Base-by-base conservation (phyloP, 2,888 invertebrate species). In the Ellobium chinense region DNA sequence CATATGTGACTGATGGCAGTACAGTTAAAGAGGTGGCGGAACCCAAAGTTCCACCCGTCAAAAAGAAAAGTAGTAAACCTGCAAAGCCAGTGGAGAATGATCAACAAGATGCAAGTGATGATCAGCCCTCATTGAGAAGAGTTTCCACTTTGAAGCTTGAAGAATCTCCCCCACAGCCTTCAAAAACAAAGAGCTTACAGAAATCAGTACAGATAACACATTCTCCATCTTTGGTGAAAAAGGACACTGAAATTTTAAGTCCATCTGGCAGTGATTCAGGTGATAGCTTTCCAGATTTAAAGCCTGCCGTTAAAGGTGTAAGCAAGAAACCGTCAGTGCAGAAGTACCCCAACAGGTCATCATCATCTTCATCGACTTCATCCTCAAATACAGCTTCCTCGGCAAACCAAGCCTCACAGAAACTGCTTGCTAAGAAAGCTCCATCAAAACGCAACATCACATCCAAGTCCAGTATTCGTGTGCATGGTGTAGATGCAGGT, bases 1-100 rank as follows among this genome's bases (percentile, higher is more conserved):
- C 80, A 1, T 80, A 80, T 60, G 60, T 80, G 21, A 80, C 80
- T 7, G 63, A 56, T 36, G 54, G 78, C 37, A 66, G 36, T 37
- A 58, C 72, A 27, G 37, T 46, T 34, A 78, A 78, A 29, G 78
- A 78, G 54, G 27, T 66, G 1, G 5, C 56, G 58, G 29, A 31
- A 27, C 12, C 77, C 12, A 37, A 62, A 31, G 31, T 36, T 34
- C 34, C 29, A 60, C 27, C 68, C 31, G 46, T 54, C 27, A 77
- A 77, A 36, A 77, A 54, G 36, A 76, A 66, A 66, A 29, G 39
- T 3, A 9, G 62, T 0, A 46, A 62, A 18, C 36, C 39, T 27
- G 39, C 29, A n/a, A 21, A 29, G 24, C 27, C 31, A 69, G 60
- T n/a, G 14, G 46, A 4, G 31, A n/a, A 58, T 36, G 76, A 21